Base-by-base conservation (phyloP, 2,888 invertebrate genomes). In the Ischnus inquisitorius region DNA sequence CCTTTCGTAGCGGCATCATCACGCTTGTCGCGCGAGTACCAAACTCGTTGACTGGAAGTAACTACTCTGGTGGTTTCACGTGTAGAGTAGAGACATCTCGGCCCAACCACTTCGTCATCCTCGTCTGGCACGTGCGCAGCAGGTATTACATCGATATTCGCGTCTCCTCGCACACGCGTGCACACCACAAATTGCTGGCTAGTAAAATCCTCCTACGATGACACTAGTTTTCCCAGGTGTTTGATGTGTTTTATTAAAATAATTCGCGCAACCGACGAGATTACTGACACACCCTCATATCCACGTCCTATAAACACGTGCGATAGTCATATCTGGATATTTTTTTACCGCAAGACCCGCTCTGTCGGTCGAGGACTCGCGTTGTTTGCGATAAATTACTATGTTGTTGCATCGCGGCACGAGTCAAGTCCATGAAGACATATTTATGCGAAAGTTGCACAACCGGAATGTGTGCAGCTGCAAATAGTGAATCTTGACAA, bases 1-100 rank as follows among this genome's bases (percentile, higher is more conserved):
- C 43, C 68, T 80, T 80, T 80, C 72, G 64, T 67, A 71, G 28
- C 51, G 46, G 57, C 48, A 62, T 75, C 76, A 51, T 76, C 79
- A 46, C 51, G 62, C 76, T 83, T 64, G 71, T 43, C 41, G 57
- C 51, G 46, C 67, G 34, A 77, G 76, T 19, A n/a, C 6, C 46
- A 71, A 75, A 79, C 76, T 76, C 69, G 41, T 72, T 60, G 71
- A 76, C 71, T 67, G 80, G 83, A 67, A 72, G 65, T 48, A 83
- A 71, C 57, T 48, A 77, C 65, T 67, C 57, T 41, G 39, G 67
- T 67, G 79, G 71, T 76, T 83, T 83, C 71, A 60, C 39, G 43
- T 60, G 60, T 46, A 51, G 51, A 69, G 74, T 46, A 46, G 39
- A 54, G 54, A 67, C 76, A 62, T 77, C 71, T 72, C 83, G 43